phyloP scores from a whole-genome alignment of 2,113 vertebrate species.

The Chaetops frenatus region DNA sequence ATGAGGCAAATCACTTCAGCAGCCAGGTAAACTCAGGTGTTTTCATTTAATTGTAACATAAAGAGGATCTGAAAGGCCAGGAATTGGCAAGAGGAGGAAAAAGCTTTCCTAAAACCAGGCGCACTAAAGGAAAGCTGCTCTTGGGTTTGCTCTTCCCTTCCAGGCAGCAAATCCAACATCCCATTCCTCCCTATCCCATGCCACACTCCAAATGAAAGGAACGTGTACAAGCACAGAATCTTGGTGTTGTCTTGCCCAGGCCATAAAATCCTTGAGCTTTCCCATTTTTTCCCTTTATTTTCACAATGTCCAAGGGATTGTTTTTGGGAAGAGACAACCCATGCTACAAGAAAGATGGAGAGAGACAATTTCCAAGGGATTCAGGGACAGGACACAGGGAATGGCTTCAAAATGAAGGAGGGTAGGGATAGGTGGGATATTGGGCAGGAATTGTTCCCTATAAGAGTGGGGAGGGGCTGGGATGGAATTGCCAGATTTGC shows the following conservation, averaged over 20 bases:
- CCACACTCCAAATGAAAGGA: neutral
- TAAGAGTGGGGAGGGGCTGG: neutral
- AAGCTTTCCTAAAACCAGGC: neutral
- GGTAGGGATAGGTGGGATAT: fast-evolving
- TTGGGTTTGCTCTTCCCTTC: neutral
- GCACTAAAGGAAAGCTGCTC: neutral
- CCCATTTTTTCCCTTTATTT: neutral
- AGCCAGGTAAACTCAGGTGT: neutral
- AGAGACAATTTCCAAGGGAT: fast-evolving
- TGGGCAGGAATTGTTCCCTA: neutral
- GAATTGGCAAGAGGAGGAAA: neutral
- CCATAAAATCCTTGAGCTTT: neutral
- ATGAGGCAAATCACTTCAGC: neutral
- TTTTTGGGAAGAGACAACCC: neutral
- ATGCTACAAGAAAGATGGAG: neutral
- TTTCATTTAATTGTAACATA: neutral
- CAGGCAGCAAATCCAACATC: neutral
- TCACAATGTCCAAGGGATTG: neutral
- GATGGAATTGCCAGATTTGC: neutral
- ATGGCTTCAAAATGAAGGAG: neutral
- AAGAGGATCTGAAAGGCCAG: neutral
- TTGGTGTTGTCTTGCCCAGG: neutral
- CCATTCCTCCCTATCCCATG: neutral
- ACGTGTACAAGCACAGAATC: neutral
- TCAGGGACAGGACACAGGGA: fast-evolving